Base-by-base conservation (phyloP, 1,140 invertebrate genomes). In the Drosophila sucinea region DNA sequence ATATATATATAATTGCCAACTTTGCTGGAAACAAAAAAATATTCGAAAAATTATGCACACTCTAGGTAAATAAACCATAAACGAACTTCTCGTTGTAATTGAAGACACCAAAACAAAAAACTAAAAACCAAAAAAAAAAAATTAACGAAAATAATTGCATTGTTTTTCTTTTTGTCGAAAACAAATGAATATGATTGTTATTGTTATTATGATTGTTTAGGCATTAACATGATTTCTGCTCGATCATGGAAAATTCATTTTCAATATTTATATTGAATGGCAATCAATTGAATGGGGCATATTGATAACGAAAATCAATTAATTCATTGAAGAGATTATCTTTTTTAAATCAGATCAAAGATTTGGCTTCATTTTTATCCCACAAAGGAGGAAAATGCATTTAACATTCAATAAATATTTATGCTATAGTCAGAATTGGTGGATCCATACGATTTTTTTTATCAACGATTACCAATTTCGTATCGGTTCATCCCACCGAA, bases 21-120 rank as follows among this genome's bases (percentile, higher is more conserved):
- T 51, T 51, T 6, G 44, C 44, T 27, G 44, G 23, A 51, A 27
- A 27, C 44, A 51, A 51, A 51, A 51, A 23, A 51, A 51, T 44
- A 17, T 17, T 27, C n/a, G n/a, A 17, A 3, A 41, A 51, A 27
- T 51, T 51, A 25, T 51, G 44, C 25, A 51, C 7, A 51, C 7
- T 51, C 44, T 27, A 51, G 44, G 7, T 51, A 51, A 51, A 51
- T 51, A 51, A 51, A 51, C 8, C 23, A 51, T 17, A 41, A 4
- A 41, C 10, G 1, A 10, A 40, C 10, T 7, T 40, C 17, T 25
- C 11, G 25, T 1, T 51, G 44, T 51, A 51, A 51, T 51, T 51
- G 44, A 51, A 51, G 44, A 51, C 44, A 51, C 23, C 1, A 41
- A 41, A 17, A 41, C 2, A 47, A 25, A 25, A 25, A n/a, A 3